These are phyloP conservation scores for Ciconia stormi DNA, from an alignment of 2,113 vertebrate genomes.

Conservation along the genomic window DNA sequence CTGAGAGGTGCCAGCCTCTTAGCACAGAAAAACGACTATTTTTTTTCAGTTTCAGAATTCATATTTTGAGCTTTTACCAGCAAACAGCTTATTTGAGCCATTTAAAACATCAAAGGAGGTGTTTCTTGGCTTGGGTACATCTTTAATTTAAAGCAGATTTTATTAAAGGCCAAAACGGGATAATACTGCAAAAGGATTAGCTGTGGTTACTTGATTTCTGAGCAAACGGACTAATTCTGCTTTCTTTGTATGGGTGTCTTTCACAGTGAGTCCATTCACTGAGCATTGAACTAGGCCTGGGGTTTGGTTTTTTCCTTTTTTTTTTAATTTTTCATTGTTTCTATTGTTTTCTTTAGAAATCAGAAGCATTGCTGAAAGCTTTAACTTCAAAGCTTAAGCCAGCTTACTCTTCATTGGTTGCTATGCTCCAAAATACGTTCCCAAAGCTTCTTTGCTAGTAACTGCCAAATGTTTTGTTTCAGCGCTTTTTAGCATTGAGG, in stretches of 20 bases:
- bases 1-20: background rate
- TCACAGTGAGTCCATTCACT: background rate
- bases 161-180: conserved; percentile 38
- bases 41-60: background rate
- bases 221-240: conserved; percentile 44
- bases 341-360: conserved; percentile 31
- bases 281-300: background rate
- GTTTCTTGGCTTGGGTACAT: conserved; percentile 29
- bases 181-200: conserved; percentile 59
- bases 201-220: conserved; percentile 50
- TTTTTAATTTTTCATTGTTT: background rate
- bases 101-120: conserved; percentile 58
- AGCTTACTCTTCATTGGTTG: background rate
- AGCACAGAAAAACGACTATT: background rate
- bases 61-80: background rate
- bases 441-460: background rate
- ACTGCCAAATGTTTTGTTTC: conserved; percentile 46
- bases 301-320: background rate
- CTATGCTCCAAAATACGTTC: conserved; percentile 18
- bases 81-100: background rate
- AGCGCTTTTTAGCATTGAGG: background rate
- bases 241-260: conserved; percentile 5
- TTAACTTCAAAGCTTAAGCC: conserved; percentile 39
- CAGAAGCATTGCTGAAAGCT: conserved; percentile 20
- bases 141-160: conserved; percentile 63